A percentile compares a stretch with the other conserved stretches of the same genome.
phyloP scores from a whole-genome alignment of 2,888 invertebrate genomes.

The Drosophila algonquin region DNA sequence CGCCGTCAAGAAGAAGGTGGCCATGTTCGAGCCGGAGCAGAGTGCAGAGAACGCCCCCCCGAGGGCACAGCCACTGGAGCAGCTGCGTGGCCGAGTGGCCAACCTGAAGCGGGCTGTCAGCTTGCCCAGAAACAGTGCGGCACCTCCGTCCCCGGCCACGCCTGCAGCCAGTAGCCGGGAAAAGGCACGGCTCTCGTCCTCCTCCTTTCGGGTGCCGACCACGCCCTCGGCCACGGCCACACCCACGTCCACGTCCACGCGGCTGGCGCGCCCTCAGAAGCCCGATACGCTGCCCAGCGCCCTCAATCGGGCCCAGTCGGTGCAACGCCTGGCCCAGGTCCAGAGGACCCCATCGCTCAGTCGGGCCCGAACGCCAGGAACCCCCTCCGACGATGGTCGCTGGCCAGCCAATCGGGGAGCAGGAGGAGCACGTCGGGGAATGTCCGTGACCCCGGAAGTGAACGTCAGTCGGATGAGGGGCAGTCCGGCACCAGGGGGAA shows the following conservation, averaged over 20 bases:
- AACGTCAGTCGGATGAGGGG: constrained; percentile 76
- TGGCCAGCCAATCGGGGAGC: constrained; percentile 85
- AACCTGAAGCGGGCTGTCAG: constrained; percentile 85
- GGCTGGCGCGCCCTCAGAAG: constrained; percentile 81
- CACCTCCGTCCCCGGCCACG: constrained; percentile 84
- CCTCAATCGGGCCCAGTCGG: constrained; percentile 82
- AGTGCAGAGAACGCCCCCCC: background rate
- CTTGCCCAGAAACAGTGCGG: constrained; percentile 76
- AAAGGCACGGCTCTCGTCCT: constrained; percentile 69
- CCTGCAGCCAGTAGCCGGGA: constrained; percentile 72
- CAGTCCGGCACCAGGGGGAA: constrained; percentile 85
- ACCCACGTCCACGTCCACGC: constrained; percentile 63
- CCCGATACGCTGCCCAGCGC: constrained; percentile 85
- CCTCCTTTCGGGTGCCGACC: constrained; percentile 84
- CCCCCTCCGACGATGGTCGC: constrained; percentile 88
- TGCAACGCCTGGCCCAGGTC: constrained; percentile 77
- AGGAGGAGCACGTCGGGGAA: constrained; percentile 72
- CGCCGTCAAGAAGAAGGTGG: constrained; percentile 86
- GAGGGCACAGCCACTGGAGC: constrained; percentile 38
- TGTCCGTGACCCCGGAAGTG: constrained; percentile 81
- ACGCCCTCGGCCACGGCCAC: constrained; percentile 49
- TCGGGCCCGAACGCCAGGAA: constrained; percentile 87
- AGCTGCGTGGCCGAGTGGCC: constrained; percentile 83
- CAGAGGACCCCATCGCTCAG: constrained; percentile 85
- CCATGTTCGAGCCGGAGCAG: constrained; percentile 84